These are phyloP conservation scores for Aethes cnicana DNA, from an alignment of 2,888 invertebrate species.

Conservation along the genomic window DNA sequence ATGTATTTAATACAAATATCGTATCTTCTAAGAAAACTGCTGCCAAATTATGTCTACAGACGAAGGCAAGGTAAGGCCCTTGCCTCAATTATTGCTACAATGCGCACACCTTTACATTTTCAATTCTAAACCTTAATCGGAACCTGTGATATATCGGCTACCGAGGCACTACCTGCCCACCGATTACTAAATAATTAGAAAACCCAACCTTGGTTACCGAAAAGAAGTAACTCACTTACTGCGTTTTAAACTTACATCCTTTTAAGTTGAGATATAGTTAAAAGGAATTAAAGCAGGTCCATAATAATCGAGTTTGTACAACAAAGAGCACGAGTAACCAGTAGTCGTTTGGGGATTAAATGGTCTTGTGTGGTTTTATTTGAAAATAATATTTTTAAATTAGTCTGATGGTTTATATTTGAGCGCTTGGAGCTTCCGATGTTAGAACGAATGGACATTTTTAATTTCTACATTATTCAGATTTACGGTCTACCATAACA, in stretches of 20 bases:
- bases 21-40: too few species aligned
- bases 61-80: too few species aligned
- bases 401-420: not conserved
- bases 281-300: conserved; percentile 19
- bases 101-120: conserved; percentile 14
- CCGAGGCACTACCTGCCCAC: conserved; percentile 59
- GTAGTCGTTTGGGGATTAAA: conserved; percentile 14
- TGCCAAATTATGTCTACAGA: too few species aligned
- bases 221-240: conserved; percentile 1
- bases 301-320: conserved; percentile 15
- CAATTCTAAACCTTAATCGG: conserved; percentile 48
- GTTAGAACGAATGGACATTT: too few species aligned
- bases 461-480: too few species aligned
- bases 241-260: not conserved
- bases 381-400: conserved; percentile 12
- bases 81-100: too few species aligned
- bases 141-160: conserved; percentile 72
- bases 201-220: conserved; percentile 42
- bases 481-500: too few species aligned
- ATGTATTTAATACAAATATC: too few species aligned
- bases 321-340: conserved; percentile 20
- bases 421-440: too few species aligned
- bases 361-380: conserved; percentile 8
- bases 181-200: conserved; percentile 77
- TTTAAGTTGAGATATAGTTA: not conserved